phyloP scores from a whole-genome alignment of 2,888 invertebrate species.

The Diarsia brunnea region DNA sequence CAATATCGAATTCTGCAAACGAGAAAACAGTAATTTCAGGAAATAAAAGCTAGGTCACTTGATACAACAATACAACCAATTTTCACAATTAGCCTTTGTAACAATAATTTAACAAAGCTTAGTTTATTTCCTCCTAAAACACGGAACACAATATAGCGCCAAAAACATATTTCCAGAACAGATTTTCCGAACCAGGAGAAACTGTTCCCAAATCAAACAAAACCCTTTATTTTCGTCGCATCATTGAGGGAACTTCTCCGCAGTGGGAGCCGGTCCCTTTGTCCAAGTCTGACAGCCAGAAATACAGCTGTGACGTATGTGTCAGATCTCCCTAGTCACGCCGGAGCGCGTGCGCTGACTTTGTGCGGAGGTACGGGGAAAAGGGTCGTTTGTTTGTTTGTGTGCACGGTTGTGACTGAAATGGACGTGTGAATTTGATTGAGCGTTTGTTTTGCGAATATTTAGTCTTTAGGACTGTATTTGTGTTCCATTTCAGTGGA shows the following conservation, averaged over 20 bases:
- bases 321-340: conserved; percentile 55
- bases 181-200: conserved; percentile 11
- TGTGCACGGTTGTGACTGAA: conserved; percentile 15
- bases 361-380: conserved; percentile 28
- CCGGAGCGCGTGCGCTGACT: conserved; percentile 44
- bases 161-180: conserved; percentile 3
- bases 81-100: conserved; percentile 9
- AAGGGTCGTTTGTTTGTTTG: conserved; percentile 50
- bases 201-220: conserved; percentile 7
- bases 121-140: background rate
- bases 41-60: conserved; percentile 14
- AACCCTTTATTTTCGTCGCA: conserved; percentile 26
- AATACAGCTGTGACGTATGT: conserved; percentile 56
- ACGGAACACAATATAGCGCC: conserved; percentile 2
- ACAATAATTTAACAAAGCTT: conserved; percentile 11
- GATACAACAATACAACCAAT: background rate
- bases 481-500: conserved; percentile 7
- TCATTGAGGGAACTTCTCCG: conserved; percentile 16
- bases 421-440: conserved; percentile 22
- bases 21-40: conserved; percentile 7
- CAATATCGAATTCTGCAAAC: background rate
- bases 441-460: conserved; percentile 7
- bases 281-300: conserved; percentile 50
- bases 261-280: conserved; percentile 45
- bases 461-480: background rate